Conservation (phyloP, 2,888 invertebrate genomes). For the Cyclophora albipunctata region DNA sequence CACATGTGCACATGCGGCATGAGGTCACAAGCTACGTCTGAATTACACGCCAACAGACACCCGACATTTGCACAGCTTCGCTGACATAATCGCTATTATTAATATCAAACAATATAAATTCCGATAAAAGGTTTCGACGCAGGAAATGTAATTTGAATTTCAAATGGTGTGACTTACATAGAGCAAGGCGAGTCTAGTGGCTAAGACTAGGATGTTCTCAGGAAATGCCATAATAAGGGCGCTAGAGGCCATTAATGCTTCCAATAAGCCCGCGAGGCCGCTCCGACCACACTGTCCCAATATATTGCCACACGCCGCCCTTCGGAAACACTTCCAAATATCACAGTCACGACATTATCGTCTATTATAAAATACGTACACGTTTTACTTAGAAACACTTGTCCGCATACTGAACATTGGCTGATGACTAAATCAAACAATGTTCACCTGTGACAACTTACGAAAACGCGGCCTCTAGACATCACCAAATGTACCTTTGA, state of each 20-base stretch:
- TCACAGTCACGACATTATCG: constrained; percentile 29
- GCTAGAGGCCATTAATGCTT: too few relatives aligned
- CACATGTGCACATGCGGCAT: constrained; percentile 18
- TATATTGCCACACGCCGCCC: constrained; percentile 12
- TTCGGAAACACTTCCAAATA: constrained; percentile 23
- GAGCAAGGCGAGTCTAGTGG: constrained; percentile 31
- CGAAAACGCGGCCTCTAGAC: constrained; percentile 38
- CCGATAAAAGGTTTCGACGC: constrained; percentile 6
- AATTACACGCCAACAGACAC: constrained; percentile 19
- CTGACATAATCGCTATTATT: constrained; percentile 12
- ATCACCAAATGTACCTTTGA: constrained; percentile 29
- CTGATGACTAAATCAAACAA: constrained; percentile 38
- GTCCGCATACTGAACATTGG: constrained; percentile 16
- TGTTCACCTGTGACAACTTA: constrained; percentile 41
- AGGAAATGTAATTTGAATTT: constrained; percentile 10
- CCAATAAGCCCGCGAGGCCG: too few relatives aligned
- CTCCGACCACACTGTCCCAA: constrained; percentile 17
- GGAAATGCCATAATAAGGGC: constrained; percentile 35
- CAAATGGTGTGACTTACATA: constrained; percentile 32
- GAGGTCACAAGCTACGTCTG: constrained; percentile 28
- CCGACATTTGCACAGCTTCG: constrained; percentile 30
- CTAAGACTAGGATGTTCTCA: constrained; percentile 36
- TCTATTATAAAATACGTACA: constrained; percentile 13
- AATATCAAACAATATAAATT: constrained; percentile 13
- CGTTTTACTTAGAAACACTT: constrained; percentile 18